phyloP scores from a whole-genome alignment of 2,888 invertebrate species.

The Tetramorium bicarinatum region DNA sequence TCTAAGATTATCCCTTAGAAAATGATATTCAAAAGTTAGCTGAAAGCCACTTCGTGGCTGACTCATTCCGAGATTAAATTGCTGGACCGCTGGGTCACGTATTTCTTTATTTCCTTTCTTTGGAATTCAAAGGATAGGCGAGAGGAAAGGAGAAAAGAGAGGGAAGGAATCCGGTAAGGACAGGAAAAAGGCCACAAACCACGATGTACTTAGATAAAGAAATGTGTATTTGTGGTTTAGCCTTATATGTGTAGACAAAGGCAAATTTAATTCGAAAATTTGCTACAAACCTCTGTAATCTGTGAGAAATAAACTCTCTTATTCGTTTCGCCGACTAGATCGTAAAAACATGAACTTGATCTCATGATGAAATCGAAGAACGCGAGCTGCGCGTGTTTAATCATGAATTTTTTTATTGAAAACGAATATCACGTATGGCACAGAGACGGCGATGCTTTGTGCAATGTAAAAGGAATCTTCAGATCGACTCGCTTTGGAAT shows the following conservation, averaged over 20 bases:
- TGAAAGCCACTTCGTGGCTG: not conserved
- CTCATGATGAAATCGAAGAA: not conserved
- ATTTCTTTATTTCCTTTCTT: conserved; percentile 15
- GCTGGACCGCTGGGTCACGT: not conserved
- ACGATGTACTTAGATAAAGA: not conserved
- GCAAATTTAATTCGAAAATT: not conserved
- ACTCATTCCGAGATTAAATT: conserved; percentile 31
- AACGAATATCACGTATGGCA: not conserved
- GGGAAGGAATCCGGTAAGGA: not conserved
- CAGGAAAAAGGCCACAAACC: not conserved
- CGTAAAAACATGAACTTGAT: not conserved
- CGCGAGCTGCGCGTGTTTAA: not conserved
- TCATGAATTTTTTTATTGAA: not conserved
- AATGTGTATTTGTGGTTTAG: not conserved
- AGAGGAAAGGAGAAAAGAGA: not conserved
- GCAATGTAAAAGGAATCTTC: not conserved
- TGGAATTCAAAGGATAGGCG: not conserved
- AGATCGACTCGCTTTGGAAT: not conserved
- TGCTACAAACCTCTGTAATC: not conserved
- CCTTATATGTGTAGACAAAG: not conserved
- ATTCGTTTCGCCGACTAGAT: not conserved
- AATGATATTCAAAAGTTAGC: not conserved
- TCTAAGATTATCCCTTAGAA: conserved; percentile 6
- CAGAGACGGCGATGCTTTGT: not conserved
- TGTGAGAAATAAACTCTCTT: not conserved